Evolutionary conservation across 2,888 invertebrate species (phyloP).

Genomic region (Pristionchus mayeri): DNA sequence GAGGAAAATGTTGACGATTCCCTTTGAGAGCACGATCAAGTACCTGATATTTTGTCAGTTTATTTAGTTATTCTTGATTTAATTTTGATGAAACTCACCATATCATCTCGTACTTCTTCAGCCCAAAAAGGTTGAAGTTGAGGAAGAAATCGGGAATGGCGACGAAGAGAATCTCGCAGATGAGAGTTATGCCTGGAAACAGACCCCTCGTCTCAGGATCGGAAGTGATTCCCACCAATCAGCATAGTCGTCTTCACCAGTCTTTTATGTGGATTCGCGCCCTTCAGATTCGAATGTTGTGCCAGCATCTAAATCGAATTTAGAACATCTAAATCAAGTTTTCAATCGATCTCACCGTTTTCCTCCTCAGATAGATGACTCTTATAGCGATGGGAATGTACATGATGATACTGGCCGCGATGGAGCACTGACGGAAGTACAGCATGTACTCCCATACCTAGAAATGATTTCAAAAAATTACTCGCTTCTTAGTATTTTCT

Average conservation of each 20-base stretch:
- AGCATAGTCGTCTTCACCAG: slow-evolving; percentile 35
- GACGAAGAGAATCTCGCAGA: slow-evolving; percentile 47
- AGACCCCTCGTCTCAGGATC: no score
- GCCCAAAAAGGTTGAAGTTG: slow-evolving; percentile 49
- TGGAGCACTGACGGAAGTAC: slow-evolving; percentile 46
- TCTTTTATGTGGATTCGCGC: slow-evolving; percentile 21
- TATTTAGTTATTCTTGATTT: no score
- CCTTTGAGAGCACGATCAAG: slow-evolving; percentile 48
- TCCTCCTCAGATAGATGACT: neutral
- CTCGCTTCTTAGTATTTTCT: no score
- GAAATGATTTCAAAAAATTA: neutral
- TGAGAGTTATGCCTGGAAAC: slow-evolving; percentile 27
- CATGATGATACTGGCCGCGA: slow-evolving; percentile 38
- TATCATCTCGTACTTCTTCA: slow-evolving; percentile 47
- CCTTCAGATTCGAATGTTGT: neutral
- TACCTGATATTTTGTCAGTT: slow-evolving; percentile 13
- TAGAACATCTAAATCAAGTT: no score
- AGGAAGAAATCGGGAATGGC: slow-evolving; percentile 45
- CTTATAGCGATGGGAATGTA: slow-evolving; percentile 39
- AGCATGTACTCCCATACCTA: slow-evolving; percentile 50
- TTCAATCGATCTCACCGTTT: neutral
- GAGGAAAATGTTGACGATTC: slow-evolving; percentile 49
- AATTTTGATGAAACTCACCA: no score
- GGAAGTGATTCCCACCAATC: neutral
- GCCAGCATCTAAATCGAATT: neutral